A percentile compares a stretch with the other conserved stretches of the same genome.
Evolutionary conservation across 1,140 invertebrate genomes (phyloP).

Genomic region (Cepaea nemoralis): DNA sequence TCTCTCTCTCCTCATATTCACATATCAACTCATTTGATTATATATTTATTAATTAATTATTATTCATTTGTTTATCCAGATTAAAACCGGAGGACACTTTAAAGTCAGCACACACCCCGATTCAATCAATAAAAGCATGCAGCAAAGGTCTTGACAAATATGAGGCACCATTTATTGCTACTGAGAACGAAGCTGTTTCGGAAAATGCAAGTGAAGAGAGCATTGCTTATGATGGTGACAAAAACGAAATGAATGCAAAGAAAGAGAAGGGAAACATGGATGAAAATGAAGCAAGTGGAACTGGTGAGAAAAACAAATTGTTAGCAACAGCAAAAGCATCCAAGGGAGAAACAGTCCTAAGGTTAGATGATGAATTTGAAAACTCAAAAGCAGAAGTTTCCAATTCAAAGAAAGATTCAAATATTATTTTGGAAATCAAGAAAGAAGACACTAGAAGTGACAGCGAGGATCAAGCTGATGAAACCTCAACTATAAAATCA

Average conservation of each 20-base stretch:
- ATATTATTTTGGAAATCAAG: neutral
- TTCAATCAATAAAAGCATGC: too few species aligned
- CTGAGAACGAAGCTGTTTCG: neutral
- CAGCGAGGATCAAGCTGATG: slow-evolving; percentile 19
- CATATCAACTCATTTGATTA: too few species aligned
- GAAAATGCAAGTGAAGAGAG: neutral
- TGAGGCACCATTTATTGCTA: neutral
- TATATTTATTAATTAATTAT: too few species aligned
- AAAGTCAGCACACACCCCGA: too few species aligned
- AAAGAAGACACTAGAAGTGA: slow-evolving; percentile 21
- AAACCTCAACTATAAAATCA: slow-evolving; percentile 35
- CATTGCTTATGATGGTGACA: neutral
- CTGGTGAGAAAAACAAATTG: neutral
- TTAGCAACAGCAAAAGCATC: neutral
- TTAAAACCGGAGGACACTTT: too few species aligned
- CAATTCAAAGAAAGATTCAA: neutral
- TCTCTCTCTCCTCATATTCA: too few species aligned
- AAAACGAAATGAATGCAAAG: neutral
- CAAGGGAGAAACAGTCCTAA: neutral
- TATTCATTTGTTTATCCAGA: too few species aligned
- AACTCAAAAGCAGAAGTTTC: neutral
- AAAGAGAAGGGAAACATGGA: neutral
- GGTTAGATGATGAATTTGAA: neutral
- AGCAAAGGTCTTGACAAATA: neutral
- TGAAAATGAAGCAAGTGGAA: neutral